Evolutionary conservation across 2,888 invertebrate species (phyloP).

Genomic region (Alloscopus bannaensis): DNA sequence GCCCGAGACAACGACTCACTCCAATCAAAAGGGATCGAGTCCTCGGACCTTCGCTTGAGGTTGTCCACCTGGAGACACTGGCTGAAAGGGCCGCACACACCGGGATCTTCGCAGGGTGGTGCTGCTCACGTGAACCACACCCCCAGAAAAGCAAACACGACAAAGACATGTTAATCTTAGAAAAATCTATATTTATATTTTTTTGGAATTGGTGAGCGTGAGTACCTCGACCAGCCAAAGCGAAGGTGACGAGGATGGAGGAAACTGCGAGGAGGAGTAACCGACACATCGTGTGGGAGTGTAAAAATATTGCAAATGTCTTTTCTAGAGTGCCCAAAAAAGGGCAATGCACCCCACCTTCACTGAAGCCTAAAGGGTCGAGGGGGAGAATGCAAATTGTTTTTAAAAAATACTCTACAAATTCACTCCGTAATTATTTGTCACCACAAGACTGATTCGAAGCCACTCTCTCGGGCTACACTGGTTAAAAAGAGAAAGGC

Average conservation of each 20-base stretch:
- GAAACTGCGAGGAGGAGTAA: constrained; percentile 39
- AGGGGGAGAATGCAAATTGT: too few relatives aligned
- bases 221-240: constrained; percentile 63
- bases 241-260: constrained; percentile 17
- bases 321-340: constrained; percentile 38
- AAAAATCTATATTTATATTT: constrained; percentile 10
- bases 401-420: too few relatives aligned
- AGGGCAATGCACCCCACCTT: constrained; percentile 62
- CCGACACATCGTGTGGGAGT: constrained; percentile 36
- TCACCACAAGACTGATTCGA: too few relatives aligned
- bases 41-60: constrained; percentile 71
- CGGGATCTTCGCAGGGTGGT: constrained; percentile 73
- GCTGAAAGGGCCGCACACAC: constrained; percentile 72
- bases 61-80: constrained; percentile 73
- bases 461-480: too few relatives aligned
- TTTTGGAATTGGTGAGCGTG: background rate
- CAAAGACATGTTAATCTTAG: background rate
- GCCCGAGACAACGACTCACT: constrained; percentile 64
- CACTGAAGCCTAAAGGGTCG: too few relatives aligned
- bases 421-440: too few relatives aligned
- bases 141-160: background rate
- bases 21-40: constrained; percentile 64
- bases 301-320: background rate
- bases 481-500: too few relatives aligned
- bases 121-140: constrained; percentile 52